Percentiles rank a stretch among this genome's conserved stretches.
phyloP scores from a whole-genome alignment of 2,113 vertebrate species.

The Sturnus vulgaris region DNA sequence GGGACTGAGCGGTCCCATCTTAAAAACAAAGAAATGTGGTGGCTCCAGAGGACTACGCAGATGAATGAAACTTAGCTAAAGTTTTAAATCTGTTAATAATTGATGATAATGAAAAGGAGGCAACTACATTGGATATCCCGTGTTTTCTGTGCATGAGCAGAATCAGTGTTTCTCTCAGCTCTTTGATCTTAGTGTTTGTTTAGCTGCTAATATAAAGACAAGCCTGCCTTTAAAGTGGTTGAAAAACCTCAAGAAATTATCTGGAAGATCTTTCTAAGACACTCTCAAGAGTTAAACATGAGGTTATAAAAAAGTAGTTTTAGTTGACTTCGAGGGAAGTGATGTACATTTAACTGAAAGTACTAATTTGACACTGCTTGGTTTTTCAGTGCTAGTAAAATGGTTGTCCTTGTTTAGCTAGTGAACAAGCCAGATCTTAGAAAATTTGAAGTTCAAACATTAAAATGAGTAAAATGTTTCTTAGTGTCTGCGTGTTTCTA shows the following conservation, averaged over 20 bases:
- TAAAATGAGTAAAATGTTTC: not conserved
- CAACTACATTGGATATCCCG: rapidly evolving
- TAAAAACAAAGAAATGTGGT: not conserved
- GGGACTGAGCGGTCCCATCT: not conserved
- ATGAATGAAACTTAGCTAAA: not conserved
- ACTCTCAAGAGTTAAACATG: not conserved
- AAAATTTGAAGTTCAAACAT: not conserved
- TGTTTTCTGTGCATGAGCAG: not conserved
- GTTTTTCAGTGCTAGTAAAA: not conserved
- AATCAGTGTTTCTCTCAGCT: not conserved
- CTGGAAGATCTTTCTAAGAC: not conserved
- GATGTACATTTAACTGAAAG: not conserved
- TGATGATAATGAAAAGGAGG: not conserved
- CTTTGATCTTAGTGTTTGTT: not conserved
- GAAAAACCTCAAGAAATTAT: not conserved
- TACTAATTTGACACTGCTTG: not conserved
- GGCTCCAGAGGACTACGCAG: not conserved
- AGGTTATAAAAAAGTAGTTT: not conserved
- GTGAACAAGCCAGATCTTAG: not conserved
- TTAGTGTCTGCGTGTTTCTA: not conserved
- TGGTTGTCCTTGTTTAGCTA: not conserved
- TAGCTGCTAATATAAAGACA: not conserved
- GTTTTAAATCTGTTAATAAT: not conserved
- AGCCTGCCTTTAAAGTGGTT: not conserved
- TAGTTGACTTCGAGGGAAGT: not conserved